Base-by-base conservation (phyloP, 2,797 vertebrate species). In the Gymnothorax javanicus region DNA sequence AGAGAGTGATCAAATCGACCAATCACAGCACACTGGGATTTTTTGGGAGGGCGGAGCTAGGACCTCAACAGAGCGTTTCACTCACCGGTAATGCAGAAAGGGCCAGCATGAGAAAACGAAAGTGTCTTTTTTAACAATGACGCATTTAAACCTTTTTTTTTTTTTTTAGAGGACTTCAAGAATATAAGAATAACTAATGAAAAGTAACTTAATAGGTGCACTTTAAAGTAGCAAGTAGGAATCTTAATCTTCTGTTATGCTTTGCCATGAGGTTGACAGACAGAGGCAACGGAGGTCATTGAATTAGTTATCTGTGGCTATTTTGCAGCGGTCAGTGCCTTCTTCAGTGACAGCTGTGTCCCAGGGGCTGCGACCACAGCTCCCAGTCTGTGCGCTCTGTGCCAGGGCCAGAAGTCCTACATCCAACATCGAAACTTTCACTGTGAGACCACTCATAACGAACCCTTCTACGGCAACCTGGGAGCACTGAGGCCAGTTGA, bases 311-410 rank as follows among this genome's bases (percentile, higher is more conserved):
- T 54, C n/a, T 83, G 7, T 83, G n/a, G 85, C 52, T 85, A 50
- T 83, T 15, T 75, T 83, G 25, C 92, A 98, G 98, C 95, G 25
- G 90, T 98, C 86, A 94, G 96, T 82, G 84, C 88, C 33, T 98
- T 97, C 91, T 98, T 98, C 93, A 96, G 93, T 90, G 95, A 93
- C 91, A 98, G 97, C 90, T 98, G 97, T 92, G 92, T 97, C 89
- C 98, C 98, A 50, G 98, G 98, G 64, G 93, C 96, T 71, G 93
- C 95, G 58, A 79, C 95, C 88, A 92, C 96, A 91, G 94, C 95
- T 9, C 93, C 95, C 54, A 89, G 3, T 20, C 92, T 98, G 83
- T 98, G 97, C 71, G 81, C 93, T 82, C 94, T 97, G 84, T 98
- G 98, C 92, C 95, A 94, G 91, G 98, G 98, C 79, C 93, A 96